phyloP scores from a whole-genome alignment of 2,888 invertebrate genomes.

The Sceliomorpha sp. region DNA sequence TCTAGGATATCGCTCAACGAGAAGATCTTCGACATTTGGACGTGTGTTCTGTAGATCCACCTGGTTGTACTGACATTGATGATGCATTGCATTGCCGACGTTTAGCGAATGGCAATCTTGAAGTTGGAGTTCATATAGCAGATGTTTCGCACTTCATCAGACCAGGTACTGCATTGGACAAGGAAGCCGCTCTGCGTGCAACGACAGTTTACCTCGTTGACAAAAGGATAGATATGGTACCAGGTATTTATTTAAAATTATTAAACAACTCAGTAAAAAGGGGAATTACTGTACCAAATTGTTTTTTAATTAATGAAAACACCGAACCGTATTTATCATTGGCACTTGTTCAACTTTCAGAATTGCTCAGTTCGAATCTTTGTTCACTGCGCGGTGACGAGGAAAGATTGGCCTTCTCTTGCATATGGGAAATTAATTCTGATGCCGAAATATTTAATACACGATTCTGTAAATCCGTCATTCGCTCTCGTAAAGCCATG shows the following conservation, averaged over 20 bases:
- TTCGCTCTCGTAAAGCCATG: constrained; percentile 94
- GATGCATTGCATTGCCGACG: constrained; percentile 96
- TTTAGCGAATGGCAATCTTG: constrained; percentile 87
- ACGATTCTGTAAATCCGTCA: constrained; percentile 95
- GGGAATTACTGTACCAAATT: too few relatives aligned
- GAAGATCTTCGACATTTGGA: constrained; percentile 91
- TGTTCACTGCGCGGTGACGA: constrained; percentile 96
- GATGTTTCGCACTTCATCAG: constrained; percentile 99
- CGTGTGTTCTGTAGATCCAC: constrained; percentile 98
- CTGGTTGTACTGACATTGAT: constrained; percentile 99
- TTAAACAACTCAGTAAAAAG: too few relatives aligned
- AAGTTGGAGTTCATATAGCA: constrained; percentile 98
- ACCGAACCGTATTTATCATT: too few relatives aligned
- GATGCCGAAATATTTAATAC: constrained; percentile 90
- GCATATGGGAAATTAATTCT: constrained; percentile 94
- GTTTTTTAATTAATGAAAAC: too few relatives aligned
- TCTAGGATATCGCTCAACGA: constrained; percentile 89
- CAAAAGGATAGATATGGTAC: constrained; percentile 94
- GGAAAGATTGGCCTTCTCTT: constrained; percentile 97
- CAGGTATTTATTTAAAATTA: constrained; percentile 74
- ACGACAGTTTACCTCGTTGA: constrained; percentile 98
- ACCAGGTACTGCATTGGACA: constrained; percentile 94
- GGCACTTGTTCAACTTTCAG: too few relatives aligned
- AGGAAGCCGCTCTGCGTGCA: constrained; percentile 94
- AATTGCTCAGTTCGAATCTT: constrained; percentile 95